These are phyloP conservation scores for Prosopocoilus inquinatus DNA, from an alignment of 2,888 invertebrate species.

Conservation along the genomic window DNA sequence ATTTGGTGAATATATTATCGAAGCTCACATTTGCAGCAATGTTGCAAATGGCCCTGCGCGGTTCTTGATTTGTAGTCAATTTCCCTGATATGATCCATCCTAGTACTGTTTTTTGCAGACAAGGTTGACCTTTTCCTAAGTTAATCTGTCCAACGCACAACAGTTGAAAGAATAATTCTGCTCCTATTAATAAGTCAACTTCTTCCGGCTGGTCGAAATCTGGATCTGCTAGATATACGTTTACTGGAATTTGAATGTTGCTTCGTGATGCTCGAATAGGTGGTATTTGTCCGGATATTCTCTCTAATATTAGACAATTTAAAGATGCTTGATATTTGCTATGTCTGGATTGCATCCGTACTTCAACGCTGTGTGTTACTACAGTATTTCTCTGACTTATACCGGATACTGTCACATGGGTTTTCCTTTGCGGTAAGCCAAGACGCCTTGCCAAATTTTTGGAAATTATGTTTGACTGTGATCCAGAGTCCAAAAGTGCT, in stretches of 20 bases:
- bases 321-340: background rate
- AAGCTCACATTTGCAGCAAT: background rate
- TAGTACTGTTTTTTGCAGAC: slow-evolving; percentile 11
- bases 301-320: slow-evolving; percentile 6
- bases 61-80: background rate
- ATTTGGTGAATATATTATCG: background rate
- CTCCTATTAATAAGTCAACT: slow-evolving; percentile 6
- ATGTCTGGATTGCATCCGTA: background rate
- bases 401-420: background rate
- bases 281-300: slow-evolving; percentile 3
- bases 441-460: background rate
- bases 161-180: slow-evolving; percentile 13
- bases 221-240: slow-evolving; percentile 11
- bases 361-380: background rate
- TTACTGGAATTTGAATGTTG: slow-evolving; percentile 8
- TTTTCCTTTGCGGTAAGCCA: background rate
- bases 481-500: slow-evolving; percentile 3
- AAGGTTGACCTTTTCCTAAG: background rate
- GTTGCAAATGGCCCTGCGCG: background rate
- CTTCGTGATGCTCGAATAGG: background rate
- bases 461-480: background rate
- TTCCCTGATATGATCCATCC: slow-evolving; percentile 13
- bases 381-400: background rate
- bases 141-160: slow-evolving; percentile 6
- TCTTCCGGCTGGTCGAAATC: background rate